phyloP scores from a whole-genome alignment of 2,113 vertebrate genomes.

The Cyprinodon tularosa region DNA sequence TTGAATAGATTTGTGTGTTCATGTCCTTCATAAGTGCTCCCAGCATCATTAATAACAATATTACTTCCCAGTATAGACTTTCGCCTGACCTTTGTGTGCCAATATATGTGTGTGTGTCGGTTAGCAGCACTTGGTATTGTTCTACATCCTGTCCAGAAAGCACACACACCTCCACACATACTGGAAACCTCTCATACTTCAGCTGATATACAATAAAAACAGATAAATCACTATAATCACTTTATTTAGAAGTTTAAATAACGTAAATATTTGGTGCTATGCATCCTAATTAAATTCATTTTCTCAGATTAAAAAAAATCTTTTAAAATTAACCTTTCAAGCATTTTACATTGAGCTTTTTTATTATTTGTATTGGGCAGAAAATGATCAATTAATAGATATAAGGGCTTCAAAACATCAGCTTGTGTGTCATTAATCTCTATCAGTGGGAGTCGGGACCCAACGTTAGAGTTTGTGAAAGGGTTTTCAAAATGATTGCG shows the following conservation, averaged over 20 bases:
- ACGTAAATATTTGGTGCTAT: not conserved
- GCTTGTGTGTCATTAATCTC: not conserved
- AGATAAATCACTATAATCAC: not conserved
- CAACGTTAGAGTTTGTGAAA: too few species aligned
- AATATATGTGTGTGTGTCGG: slow-evolving; percentile 30
- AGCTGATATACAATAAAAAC: slow-evolving; percentile 15
- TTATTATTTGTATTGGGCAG: too few species aligned
- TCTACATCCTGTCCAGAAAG: slow-evolving; percentile 54
- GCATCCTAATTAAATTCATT: not conserved
- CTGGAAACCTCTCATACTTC: not conserved
- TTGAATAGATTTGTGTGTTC: slow-evolving; percentile 25
- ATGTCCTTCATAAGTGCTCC: slow-evolving; percentile 54
- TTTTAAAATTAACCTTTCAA: not conserved
- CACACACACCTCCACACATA: slow-evolving; percentile 28
- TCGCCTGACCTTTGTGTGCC: slow-evolving; percentile 51
- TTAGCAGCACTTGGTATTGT: slow-evolving; percentile 48
- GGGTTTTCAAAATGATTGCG: too few species aligned
- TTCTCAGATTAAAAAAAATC: not conserved
- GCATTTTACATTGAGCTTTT: too few species aligned
- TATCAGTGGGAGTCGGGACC: too few species aligned
- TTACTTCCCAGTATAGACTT: slow-evolving; percentile 74
- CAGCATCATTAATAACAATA: slow-evolving; percentile 72
- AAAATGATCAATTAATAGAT: not conserved
- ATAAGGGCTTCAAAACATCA: not conserved
- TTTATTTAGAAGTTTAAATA: not conserved